A percentile compares a stretch with the other conserved stretches of the same genome.
Conservation (phyloP, 1,140 invertebrate species). For the Diuraphis noxia region DNA sequence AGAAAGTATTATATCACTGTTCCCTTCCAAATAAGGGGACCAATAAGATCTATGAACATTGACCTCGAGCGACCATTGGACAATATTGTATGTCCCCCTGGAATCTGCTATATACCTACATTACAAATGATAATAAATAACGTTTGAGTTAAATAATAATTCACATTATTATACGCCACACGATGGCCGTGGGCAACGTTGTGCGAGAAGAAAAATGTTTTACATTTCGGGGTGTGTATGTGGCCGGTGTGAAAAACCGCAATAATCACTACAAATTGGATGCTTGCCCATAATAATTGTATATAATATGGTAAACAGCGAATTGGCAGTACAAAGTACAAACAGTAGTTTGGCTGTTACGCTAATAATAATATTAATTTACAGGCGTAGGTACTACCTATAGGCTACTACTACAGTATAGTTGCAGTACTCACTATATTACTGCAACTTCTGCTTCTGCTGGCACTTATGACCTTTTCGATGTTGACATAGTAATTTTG, state of each 20-base stretch:
- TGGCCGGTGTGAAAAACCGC: background rate
- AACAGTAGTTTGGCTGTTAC: background rate
- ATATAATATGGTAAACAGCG: background rate
- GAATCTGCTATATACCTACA: background rate
- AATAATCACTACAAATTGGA: background rate
- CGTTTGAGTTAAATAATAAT: background rate
- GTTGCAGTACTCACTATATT: too few species aligned
- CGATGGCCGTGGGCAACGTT: slow-evolving; percentile 10
- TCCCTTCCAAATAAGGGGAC: slow-evolving; percentile 47
- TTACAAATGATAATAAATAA: background rate
- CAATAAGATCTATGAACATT: slow-evolving; percentile 9
- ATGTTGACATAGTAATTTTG: background rate
- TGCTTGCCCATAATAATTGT: background rate
- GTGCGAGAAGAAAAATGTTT: background rate
- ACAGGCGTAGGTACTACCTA: background rate
- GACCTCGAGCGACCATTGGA: slow-evolving; percentile 41
- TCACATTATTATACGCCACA: background rate
- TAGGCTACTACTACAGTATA: background rate
- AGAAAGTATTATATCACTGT: background rate
- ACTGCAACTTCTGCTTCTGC: background rate
- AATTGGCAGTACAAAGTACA: slow-evolving; percentile 9
- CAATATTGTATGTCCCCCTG: background rate
- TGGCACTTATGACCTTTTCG: background rate
- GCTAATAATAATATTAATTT: background rate
- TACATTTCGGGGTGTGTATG: slow-evolving; percentile 16